phyloP scores from a whole-genome alignment of 2,797 vertebrate species.

The Acanthis flammea region DNA sequence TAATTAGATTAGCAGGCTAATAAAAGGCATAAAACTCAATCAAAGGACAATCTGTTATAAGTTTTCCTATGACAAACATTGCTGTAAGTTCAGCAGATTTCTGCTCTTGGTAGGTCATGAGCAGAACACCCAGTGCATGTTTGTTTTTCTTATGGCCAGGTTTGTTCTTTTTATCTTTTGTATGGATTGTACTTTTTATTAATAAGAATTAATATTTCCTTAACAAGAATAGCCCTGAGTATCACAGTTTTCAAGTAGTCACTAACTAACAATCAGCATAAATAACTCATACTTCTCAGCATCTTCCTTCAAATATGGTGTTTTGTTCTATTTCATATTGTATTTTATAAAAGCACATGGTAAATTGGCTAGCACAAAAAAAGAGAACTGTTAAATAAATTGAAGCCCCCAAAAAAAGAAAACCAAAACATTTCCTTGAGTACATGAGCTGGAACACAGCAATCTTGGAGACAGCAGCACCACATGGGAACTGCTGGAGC shows the following conservation, averaged over 20 bases:
- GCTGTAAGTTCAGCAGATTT: constrained; percentile 3
- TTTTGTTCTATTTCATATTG: neutral
- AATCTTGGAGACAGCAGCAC: neutral
- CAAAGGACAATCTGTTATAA: constrained; percentile 33
- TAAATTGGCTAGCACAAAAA: neutral
- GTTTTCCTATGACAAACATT: neutral
- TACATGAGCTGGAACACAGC: neutral
- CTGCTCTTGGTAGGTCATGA: neutral
- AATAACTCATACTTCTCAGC: neutral
- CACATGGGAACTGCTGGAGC: neutral
- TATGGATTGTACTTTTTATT: neutral
- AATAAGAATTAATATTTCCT: neutral
- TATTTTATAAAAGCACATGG: neutral
- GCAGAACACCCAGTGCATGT: neutral
- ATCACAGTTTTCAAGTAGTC: neutral
- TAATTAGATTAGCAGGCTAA: constrained; percentile 64
- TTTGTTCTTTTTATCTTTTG: neutral
- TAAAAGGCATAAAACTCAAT: constrained; percentile 46
- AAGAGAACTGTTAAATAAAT: neutral
- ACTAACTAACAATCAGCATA: neutral
- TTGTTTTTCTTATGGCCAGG: neutral
- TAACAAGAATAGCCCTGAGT: neutral
- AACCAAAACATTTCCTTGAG: neutral
- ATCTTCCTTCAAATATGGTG: neutral
- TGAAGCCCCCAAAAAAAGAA: neutral